Evolutionary conservation across 2,113 vertebrate genomes (phyloP).

Genomic region (Speoplatyrhinus poulsoni): DNA sequence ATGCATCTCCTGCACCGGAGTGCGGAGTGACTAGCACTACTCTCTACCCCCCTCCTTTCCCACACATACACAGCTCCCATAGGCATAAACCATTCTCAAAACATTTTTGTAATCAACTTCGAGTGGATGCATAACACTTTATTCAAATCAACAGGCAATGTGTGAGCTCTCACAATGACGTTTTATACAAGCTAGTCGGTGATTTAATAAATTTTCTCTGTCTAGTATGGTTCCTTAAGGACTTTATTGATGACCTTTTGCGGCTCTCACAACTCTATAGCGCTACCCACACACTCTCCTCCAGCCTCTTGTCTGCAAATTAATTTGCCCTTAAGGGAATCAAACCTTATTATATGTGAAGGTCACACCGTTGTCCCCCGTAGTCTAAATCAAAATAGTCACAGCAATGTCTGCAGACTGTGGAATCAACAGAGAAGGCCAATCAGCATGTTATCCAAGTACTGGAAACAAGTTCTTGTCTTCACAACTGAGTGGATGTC

Average conservation of each 20-base stretch:
- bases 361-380: slow-evolving; percentile 48
- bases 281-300: slow-evolving; percentile 29
- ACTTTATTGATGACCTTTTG: slow-evolving; percentile 51
- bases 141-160: background rate
- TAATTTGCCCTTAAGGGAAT: slow-evolving; percentile 56
- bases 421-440: background rate
- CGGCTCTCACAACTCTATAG: slow-evolving; percentile 22
- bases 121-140: too few relatives aligned
- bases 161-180: slow-evolving; percentile 1
- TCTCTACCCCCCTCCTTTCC: too few relatives aligned
- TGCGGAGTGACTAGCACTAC: too few relatives aligned
- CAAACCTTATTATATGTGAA: slow-evolving; percentile 48
- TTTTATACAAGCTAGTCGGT: slow-evolving; percentile 21
- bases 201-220: slow-evolving; percentile 37
- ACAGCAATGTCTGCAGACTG: slow-evolving; percentile 8
- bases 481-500: slow-evolving; percentile 5
- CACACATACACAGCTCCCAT: too few relatives aligned
- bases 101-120: too few relatives aligned
- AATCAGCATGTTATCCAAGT: slow-evolving; percentile 5
- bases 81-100: too few relatives aligned
- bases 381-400: slow-evolving; percentile 31
- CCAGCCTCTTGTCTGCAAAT: slow-evolving; percentile 45
- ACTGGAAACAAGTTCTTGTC: slow-evolving; percentile 1
- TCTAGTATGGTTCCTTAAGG: slow-evolving; percentile 40
- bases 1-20: too few relatives aligned